Evolutionary conservation across 1,140 invertebrate species (phyloP), one percentile per base, ranked within the genome.

Genomic region (Glossosoma conforme): DNA sequence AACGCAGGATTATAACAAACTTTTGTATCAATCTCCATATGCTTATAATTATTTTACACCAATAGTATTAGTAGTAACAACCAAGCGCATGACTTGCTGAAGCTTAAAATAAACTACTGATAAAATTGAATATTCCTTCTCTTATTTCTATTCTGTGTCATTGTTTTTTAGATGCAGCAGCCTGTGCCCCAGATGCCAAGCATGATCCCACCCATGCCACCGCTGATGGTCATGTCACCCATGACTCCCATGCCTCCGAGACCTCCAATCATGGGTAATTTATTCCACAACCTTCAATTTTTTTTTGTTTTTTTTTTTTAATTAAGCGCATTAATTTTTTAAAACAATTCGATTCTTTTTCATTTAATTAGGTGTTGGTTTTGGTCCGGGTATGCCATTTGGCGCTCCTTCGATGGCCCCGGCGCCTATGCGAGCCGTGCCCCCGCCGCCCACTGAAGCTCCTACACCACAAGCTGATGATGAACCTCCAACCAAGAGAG

Each of bases 401-500:
- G 44, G 36, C 1, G 44, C 44, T 14, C 19, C 60, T 11, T 60
- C 42, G 20, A 40, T 47, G 24, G 48, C 32, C 15, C 42, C 38
- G 18, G 52, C 10, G 18, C 46, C 21, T 6, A 37, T 49, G 4
- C 41, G 47, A n/a, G 51, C 58, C 8, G 33, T 53, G 18, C 51
- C 52, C 22, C 59, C 54, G 1, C 42, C 53, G 3, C 57, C 65
- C 62, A 74, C 79, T 24, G 75, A 77, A 15, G 65, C 75, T 2
- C 67, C 73, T 1, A 74, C 74, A 32, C 74, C 71, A 50, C 68
- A 70, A 6, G 65, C 68, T 42, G 86, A 89, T 20, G 92, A 95
- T 44, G 93, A 93, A 65, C 91, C 94, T 1, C 80, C 86, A 0
- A 74, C 82, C 13, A 98, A 98, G 70, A 89, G 93, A 66, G 66